Evolutionary conservation across 2,113 vertebrate genomes (phyloP).

Genomic region (Ursus arctos): DNA sequence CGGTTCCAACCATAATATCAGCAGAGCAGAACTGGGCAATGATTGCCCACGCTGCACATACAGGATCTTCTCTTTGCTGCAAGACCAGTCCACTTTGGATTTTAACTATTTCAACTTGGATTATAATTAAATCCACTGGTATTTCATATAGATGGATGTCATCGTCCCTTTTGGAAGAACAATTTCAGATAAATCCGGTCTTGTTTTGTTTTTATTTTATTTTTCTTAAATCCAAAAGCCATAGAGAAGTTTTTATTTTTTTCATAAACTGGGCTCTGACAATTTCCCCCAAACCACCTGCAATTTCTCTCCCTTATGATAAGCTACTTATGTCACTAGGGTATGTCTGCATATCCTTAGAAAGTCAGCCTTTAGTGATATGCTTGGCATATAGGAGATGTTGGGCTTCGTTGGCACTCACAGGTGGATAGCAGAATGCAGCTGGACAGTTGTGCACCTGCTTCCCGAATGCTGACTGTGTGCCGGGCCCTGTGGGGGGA

Average conservation of each 20-base stretch:
- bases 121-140: conserved; percentile 18
- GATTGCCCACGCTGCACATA: neutral
- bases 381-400: neutral
- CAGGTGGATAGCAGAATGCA: neutral
- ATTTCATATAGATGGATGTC: neutral
- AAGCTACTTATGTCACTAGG: neutral
- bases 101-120: neutral
- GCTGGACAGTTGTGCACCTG: neutral
- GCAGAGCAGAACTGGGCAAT: neutral
- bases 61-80: neutral
- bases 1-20: neutral
- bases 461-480: neutral
- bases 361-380: neutral
- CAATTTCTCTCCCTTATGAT: neutral
- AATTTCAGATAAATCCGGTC: conserved; percentile 14
- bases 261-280: neutral
- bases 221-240: conserved; percentile 19
- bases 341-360: neutral
- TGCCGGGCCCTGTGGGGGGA: neutral
- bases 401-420: neutral
- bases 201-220: neutral
- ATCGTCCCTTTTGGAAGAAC: neutral
- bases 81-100: neutral
- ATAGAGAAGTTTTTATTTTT: neutral
- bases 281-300: neutral